Evolutionary conservation across 30 jellyfish, hydroid and myxozoan genomes (phyloP).

Genomic region (Pelagia noctiluca): DNA sequence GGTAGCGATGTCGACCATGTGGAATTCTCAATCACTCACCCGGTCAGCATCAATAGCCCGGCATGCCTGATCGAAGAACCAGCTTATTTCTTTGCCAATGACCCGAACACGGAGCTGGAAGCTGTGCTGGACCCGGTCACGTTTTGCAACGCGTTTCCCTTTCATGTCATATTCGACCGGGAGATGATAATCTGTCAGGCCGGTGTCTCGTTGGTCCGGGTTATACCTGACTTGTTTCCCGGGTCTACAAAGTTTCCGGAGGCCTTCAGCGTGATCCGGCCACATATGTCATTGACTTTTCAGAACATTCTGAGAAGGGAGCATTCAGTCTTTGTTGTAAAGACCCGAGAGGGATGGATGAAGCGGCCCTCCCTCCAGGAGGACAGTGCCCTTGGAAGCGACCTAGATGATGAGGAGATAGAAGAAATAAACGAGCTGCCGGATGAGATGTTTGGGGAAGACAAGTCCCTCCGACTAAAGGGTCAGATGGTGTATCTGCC

Average conservation of each 20-base stretch:
- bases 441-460: constrained; percentile 49
- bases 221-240: constrained; percentile 65
- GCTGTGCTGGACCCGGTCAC: constrained; percentile 73
- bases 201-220: constrained; percentile 75
- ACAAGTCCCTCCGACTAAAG: constrained; percentile 64
- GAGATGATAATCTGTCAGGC: constrained; percentile 81
- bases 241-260: constrained; percentile 73
- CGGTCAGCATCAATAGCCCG: background rate
- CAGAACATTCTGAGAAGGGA: constrained; percentile 59
- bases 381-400: constrained; percentile 6
- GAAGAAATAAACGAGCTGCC: constrained; percentile 1
- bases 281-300: constrained; percentile 69
- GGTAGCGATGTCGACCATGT: constrained; percentile 14
- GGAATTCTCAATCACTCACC: constrained; percentile 44
- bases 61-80: constrained; percentile 16
- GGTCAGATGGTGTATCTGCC: constrained; percentile 85
- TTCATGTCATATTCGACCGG: constrained; percentile 78
- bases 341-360: constrained; percentile 66
- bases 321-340: constrained; percentile 71
- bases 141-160: constrained; percentile 81
- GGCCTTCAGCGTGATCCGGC: constrained; percentile 69
- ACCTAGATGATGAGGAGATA: constrained; percentile 25
- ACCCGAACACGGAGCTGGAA: constrained; percentile 59
- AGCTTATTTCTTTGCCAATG: constrained; percentile 9
- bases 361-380: constrained; percentile 62